A percentile compares a stretch with the other conserved stretches of the same genome.
Evolutionary conservation across 2,797 vertebrate genomes (phyloP).

Genomic region (Sebastes wilsoni): DNA sequence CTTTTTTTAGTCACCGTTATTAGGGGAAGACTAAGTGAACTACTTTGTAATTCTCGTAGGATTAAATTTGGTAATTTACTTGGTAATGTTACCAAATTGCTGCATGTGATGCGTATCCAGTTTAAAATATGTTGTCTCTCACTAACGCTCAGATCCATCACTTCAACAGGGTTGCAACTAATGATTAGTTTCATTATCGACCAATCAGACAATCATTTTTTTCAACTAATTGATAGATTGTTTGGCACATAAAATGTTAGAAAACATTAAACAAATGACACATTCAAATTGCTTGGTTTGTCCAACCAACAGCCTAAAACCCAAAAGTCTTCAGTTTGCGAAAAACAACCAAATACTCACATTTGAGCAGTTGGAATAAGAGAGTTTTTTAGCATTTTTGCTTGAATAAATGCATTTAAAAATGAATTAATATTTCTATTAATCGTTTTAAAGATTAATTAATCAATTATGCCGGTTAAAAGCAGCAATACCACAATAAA

Average conservation of each 20-base stretch:
- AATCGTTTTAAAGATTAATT: background rate
- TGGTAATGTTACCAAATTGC: no score
- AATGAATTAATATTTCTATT: background rate
- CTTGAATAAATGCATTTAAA: background rate
- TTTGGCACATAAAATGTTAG: background rate
- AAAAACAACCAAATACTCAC: background rate
- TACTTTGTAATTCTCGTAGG: background rate
- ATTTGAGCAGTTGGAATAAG: background rate
- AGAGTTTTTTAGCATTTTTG: background rate
- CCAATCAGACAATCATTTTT: background rate
- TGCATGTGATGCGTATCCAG: background rate
- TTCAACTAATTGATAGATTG: background rate
- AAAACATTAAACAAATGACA: background rate
- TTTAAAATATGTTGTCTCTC: background rate
- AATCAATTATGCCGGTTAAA: background rate
- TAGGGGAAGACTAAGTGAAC: background rate
- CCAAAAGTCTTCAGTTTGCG: background rate
- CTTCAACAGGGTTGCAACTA: background rate
- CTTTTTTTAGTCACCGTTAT: conserved; percentile 1
- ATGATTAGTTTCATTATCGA: background rate
- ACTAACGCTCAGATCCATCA: background rate
- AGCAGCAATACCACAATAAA: no score
- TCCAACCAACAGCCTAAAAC: background rate
- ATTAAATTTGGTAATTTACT: background rate
- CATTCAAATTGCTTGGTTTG: background rate